Base-by-base conservation (phyloP, 1,140 invertebrate species). In the Callitettix versicolor region DNA sequence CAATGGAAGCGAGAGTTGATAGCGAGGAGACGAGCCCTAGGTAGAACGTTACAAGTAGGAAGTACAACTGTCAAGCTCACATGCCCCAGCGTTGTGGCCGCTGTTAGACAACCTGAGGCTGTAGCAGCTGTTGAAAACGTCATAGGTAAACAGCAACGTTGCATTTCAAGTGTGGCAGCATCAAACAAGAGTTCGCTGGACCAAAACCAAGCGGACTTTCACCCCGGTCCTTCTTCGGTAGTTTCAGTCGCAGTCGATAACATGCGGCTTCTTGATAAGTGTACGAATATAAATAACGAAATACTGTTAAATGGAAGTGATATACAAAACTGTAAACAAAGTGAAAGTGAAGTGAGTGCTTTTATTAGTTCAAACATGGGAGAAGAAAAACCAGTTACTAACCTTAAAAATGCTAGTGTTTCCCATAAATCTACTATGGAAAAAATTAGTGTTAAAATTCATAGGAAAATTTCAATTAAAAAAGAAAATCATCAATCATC, bases 1-100 rank as follows among this genome's bases (percentile, higher is more conserved):
- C 81, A 82, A 67, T 86, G 84, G 84, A 86, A 85, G 65, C 76
- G 79, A 58, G 84, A 86, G 66, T 71, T 86, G 60, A 80, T 85
- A 61, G 76, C 81, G 67, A 74, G 82, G 48, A 77, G 81, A 30
- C 65, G 71, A 64, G 68, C 73, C 38, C 58, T 74, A 64, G 67
- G 56, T 49, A 65, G 67, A 53, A 57, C 56, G 42, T 44, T 52
- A 2, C 56, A 56, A 33, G 52, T 41, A 33, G 42, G 53, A 17
- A 51, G 58, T 46, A 52, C 4, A 44, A 41, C 40, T 24, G 47
- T 55, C 11, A 33, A 49, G 52, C 54, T 22, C 38, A 40, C 55
- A 40, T 44, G 50, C 43, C 53, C 53, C 24, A 53, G 30, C 24
- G 38, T 42, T 38, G 22, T 52, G 42, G 47, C 51, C 36, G 26